Evolutionary conservation across 1,140 invertebrate species (phyloP), one percentile per base, ranked within the genome.

Genomic region (Latrodectus geometricus): DNA sequence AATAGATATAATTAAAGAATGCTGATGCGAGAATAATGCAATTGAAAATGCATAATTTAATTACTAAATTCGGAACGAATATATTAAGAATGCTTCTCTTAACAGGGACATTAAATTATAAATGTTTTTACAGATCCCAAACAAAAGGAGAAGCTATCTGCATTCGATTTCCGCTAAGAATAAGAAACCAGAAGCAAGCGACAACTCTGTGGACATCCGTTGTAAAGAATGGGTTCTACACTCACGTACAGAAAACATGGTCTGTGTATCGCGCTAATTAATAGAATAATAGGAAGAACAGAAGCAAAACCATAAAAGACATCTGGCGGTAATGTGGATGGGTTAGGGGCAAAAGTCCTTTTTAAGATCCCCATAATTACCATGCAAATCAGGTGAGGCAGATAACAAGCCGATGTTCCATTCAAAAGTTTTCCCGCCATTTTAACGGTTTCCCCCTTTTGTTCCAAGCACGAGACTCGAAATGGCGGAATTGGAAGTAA

Each of bases 381-480:
- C 61, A 80, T 80, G 78, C 78, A 80, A 80, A 80, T 80, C 78
- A 80, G 78, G 78, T 80, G 49, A 70, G 49, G 78, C 48, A 80
- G 78, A 80, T 80, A 80, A 80, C 78, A 80, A 80, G 78, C 78
- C 52, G 54, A 76, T 48, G 74, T 76, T 76, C 52, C 78, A 80
- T 80, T 80, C 35, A 80, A 69, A 70, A 80, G 35, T 80, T 80
- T 80, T 80, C 78, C 66, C 66, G 49, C 76, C 76, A 66, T 78
- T 78, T 78, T 23, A 66, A 35, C 48, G 66, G 54, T 61, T 61
- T 61, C 17, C 11, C 35, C 76, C 35, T 49, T 70, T 80, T 80
- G 78, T 80, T 80, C 78, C 48, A 21, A n/a, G n/a, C 35, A 61
- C 54, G 54, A 17, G 65, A 69, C 50, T 70, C n/a, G 78, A 52